Base-by-base conservation (phyloP, 2,888 invertebrate species). In the Zygogramma bicolorata region DNA sequence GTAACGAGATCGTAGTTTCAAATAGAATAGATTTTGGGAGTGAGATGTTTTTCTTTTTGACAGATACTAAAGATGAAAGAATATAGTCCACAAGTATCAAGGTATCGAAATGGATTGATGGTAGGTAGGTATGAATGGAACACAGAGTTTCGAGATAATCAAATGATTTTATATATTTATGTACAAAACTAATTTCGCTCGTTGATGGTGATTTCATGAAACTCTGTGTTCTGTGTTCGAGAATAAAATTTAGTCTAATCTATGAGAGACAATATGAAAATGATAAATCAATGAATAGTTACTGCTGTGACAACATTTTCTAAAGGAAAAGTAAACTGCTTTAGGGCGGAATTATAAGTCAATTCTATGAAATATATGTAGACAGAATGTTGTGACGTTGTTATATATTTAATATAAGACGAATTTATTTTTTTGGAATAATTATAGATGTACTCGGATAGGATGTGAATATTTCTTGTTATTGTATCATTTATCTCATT, bases 61-160 rank as follows among this genome's bases (percentile, higher is more conserved):
- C 92, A 93, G 93, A 93, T 91, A 91, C 91, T 87, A 92, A 91
- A 88, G 93, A 93, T 86, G 93, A 93, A 88, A 91, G 91, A 89
- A 92, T 93, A 89, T 93, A 85, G 83, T 76, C 79, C 61, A 68
- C 72, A 49, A 75, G 78, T 61, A 68, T 74, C 70, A 61, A 70
- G 57, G 57, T 72, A 69, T 63, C 61, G 68, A 65, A 77, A 73
- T 62, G 69, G 68, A 67, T 74, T 71, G 75, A 74, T 49, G 59
- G 42, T 77, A 73, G 76, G 77, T 77, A 77, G 75, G 77, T 79
- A 75, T 77, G 60, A 62, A 67, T 57, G 42, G 8, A 15, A 8
- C 4, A 25, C 62, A 62, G 62, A 27, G 22, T n/a, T 61, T 34
- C 25, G n/a, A 40, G 22, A 25, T 38, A 61, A 40, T 7, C 22